These are phyloP conservation scores for Phyto melanocephala DNA, from an alignment of 2,888 invertebrate genomes.

Conservation along the genomic window DNA sequence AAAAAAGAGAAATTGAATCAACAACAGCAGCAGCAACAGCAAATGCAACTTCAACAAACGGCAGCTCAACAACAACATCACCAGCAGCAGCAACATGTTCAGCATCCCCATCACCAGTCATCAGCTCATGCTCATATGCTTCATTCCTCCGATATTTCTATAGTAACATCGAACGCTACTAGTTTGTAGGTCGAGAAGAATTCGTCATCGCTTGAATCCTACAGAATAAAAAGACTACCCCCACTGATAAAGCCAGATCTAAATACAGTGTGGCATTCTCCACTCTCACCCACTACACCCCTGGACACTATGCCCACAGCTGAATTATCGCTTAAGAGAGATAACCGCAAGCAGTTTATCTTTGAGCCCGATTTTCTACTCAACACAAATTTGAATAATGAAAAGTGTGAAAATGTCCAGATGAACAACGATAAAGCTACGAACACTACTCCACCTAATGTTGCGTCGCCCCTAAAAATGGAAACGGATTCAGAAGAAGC, in stretches of 20 bases:
- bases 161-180: constrained; percentile 76
- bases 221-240: constrained; percentile 56
- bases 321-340: constrained; percentile 65
- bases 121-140: constrained; percentile 74
- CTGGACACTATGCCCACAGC: constrained; percentile 69
- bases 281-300: constrained; percentile 74
- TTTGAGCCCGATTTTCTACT: constrained; percentile 44
- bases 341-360: constrained; percentile 38
- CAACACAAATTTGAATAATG: neutral
- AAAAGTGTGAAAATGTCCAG: neutral
- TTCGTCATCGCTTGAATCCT: constrained; percentile 57
- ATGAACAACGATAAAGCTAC: constrained; percentile 30
- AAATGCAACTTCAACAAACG: constrained; percentile 79
- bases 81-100: constrained; percentile 79
- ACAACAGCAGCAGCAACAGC: constrained; percentile 79
- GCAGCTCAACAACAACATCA: constrained; percentile 74
- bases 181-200: constrained; percentile 78
- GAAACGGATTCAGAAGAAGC: constrained; percentile 6
- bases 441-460: constrained; percentile 53
- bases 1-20: constrained; percentile 89
- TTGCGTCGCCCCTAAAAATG: neutral
- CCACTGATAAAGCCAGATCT: constrained; percentile 47
- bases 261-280: constrained; percentile 54
- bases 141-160: constrained; percentile 78
- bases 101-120: constrained; percentile 79